Evolutionary conservation across 1,140 invertebrate species (phyloP), one percentile per base, ranked within the genome.

Genomic region (Calliphora vicina): DNA sequence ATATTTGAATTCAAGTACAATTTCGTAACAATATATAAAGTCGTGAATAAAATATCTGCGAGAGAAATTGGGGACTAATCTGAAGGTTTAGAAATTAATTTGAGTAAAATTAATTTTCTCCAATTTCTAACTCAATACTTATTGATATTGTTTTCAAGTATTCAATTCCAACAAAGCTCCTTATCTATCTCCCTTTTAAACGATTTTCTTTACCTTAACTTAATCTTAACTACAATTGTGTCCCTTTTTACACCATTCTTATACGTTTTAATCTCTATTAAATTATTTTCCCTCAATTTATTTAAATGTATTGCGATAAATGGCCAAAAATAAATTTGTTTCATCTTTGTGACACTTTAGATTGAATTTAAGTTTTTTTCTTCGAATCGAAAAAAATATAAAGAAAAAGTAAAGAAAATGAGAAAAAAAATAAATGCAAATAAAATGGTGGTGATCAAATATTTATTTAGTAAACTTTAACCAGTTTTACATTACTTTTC

Each of bases 381-480:
- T 35, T 35, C 35, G 0, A 5, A 8, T 35, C 35, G 2, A 35
- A 8, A 35, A 35, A 35, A 35, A 35, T 1, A n/a, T 17, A 17
- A 15, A 57, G 13, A 57, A 57, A 57, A 15, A 57, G 6, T 57
- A 1, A 17, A 2, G n/a, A 57, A 57, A 35, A 35, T 17, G 2
- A n/a, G 3, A 57, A 57, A n/a, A 57, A 1, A 25, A 67, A 5
- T 8, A 67, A 20, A 67, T 67, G 10, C 61, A 67, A 23, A 23
- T 67, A 23, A 67, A 67, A 67, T 67, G 61, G 20, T 67, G 20
- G 61, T 67, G 61, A 67, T 67, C 61, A 67, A 25, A 67, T 67
- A 67, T 50, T 50, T 50, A 50, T 50, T 13, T 50, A 50, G 45
- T 50, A n/a, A 50, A 50, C 45, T 50, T 50, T 50, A 50, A 50